These are phyloP conservation scores for Tinea pellionella DNA, from an alignment of 2,888 invertebrate species.

Conservation along the genomic window DNA sequence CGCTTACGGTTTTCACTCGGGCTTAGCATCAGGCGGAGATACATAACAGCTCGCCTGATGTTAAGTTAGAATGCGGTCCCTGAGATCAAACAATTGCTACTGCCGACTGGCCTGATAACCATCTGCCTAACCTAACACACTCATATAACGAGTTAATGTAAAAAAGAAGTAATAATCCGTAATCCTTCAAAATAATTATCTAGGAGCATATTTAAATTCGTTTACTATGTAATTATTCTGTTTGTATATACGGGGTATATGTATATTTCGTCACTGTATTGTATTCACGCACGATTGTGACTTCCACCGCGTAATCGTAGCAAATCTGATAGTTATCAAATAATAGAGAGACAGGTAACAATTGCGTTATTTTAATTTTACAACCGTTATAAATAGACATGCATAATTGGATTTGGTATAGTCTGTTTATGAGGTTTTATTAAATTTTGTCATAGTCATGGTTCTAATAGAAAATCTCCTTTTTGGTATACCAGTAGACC, in stretches of 20 bases:
- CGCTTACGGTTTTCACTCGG: too few relatives aligned
- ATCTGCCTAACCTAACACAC: too few relatives aligned
- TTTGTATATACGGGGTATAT: background rate
- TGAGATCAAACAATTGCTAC: too few relatives aligned
- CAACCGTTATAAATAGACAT: constrained; percentile 9
- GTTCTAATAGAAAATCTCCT: background rate
- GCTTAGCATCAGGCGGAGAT: too few relatives aligned
- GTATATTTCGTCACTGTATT: constrained; percentile 18
- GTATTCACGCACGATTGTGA: constrained; percentile 40
- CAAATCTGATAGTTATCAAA: constrained; percentile 13
- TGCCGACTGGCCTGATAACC: too few relatives aligned
- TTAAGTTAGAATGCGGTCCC: too few relatives aligned
- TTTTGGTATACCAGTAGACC: background rate
- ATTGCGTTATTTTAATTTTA: constrained; percentile 11
- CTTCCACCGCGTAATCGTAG: constrained; percentile 27
- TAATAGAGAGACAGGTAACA: constrained; percentile 2
- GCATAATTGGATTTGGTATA: constrained; percentile 7
- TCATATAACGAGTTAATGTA: too few relatives aligned
- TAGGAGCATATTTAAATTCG: too few relatives aligned
- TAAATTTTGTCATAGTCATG: constrained; percentile 3
- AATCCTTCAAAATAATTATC: too few relatives aligned
- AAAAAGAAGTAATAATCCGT: too few relatives aligned
- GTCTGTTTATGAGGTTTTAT: background rate
- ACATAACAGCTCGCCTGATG: too few relatives aligned
- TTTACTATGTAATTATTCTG: too few relatives aligned